phyloP scores from a whole-genome alignment of 2,113 vertebrate genomes.

The Pungitius pungitius region DNA sequence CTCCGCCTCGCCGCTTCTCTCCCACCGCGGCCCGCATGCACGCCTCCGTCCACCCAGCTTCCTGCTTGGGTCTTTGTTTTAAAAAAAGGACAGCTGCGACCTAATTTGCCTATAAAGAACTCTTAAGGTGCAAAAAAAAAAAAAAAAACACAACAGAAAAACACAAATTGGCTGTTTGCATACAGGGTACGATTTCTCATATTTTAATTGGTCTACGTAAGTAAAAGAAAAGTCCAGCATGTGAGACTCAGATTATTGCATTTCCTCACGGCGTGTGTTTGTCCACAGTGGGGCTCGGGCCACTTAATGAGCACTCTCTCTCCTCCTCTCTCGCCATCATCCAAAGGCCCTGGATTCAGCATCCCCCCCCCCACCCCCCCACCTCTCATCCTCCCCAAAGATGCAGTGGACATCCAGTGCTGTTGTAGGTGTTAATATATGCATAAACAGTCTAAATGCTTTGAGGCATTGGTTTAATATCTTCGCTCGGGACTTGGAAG shows the following conservation, averaged over 20 bases:
- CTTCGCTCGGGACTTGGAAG: slow-evolving; percentile 61
- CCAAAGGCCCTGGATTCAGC: slow-evolving; percentile 77
- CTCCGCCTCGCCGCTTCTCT: slow-evolving; percentile 12
- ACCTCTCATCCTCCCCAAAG: slow-evolving; percentile 74
- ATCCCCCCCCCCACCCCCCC: slow-evolving; percentile 71
- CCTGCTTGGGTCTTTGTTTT: slow-evolving; percentile 39
- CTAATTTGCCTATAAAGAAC: slow-evolving; percentile 69
- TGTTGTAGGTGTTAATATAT: slow-evolving; percentile 84
- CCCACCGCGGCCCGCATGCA: slow-evolving; percentile 26
- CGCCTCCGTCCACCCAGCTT: slow-evolving; percentile 14
- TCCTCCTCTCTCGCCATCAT: slow-evolving; percentile 77
- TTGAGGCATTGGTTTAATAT: slow-evolving; percentile 85
- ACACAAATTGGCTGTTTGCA: slow-evolving; percentile 72
- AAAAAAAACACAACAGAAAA: slow-evolving; percentile 68
- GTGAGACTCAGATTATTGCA: slow-evolving; percentile 59
- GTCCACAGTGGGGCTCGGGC: slow-evolving; percentile 70
- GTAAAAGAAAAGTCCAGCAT: slow-evolving; percentile 24
- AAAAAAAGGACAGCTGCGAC: slow-evolving; percentile 38
- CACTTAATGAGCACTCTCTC: slow-evolving; percentile 82
- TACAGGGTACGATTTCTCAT: slow-evolving; percentile 75
- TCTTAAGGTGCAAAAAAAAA: slow-evolving; percentile 49
- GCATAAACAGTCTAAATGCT: slow-evolving; percentile 81
- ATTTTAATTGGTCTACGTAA: slow-evolving; percentile 77
- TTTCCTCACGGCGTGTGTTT: slow-evolving; percentile 67
- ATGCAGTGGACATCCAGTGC: slow-evolving; percentile 72